Conservation (phyloP, 1,140 invertebrate species). For the Mamestra configurata region DNA sequence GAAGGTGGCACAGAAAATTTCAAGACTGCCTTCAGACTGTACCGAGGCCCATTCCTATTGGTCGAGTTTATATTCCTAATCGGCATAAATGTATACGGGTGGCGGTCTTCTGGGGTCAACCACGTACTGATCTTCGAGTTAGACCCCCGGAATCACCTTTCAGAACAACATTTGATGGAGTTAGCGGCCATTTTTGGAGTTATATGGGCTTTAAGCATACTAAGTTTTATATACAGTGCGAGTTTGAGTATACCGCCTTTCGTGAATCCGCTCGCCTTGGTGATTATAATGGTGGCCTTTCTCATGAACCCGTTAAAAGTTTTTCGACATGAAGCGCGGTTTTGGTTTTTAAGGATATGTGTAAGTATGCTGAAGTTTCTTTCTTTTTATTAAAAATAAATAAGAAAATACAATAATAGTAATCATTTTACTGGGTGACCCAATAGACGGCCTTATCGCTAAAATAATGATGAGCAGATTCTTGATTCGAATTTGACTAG, state of each 20-base stretch:
- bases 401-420: no score
- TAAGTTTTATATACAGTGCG: constrained; percentile 95
- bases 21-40: constrained; percentile 94
- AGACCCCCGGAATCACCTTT: constrained; percentile 98
- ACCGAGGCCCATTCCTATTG: constrained; percentile 97
- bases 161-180: constrained; percentile 99
- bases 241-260: constrained; percentile 97
- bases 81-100: constrained; percentile 99
- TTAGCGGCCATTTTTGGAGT: constrained; percentile 98
- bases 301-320: constrained; percentile 97
- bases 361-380: constrained; percentile 87
- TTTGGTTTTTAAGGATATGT: constrained; percentile 93
- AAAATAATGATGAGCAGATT: no score
- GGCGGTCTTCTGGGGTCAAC: constrained; percentile 99
- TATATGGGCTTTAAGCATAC: constrained; percentile 96
- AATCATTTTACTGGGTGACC: no score
- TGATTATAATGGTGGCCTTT: constrained; percentile 95
- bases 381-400: no score
- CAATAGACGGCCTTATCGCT: no score
- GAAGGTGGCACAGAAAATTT: constrained; percentile 91
- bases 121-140: constrained; percentile 99
- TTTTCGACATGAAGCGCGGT: constrained; percentile 96
- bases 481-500: no score
- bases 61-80: constrained; percentile 98
- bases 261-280: constrained; percentile 95